Evolutionary conservation across 53 echinoderm and acorn worm genomes (phyloP).

Genomic region (Crossaster papposus): DNA sequence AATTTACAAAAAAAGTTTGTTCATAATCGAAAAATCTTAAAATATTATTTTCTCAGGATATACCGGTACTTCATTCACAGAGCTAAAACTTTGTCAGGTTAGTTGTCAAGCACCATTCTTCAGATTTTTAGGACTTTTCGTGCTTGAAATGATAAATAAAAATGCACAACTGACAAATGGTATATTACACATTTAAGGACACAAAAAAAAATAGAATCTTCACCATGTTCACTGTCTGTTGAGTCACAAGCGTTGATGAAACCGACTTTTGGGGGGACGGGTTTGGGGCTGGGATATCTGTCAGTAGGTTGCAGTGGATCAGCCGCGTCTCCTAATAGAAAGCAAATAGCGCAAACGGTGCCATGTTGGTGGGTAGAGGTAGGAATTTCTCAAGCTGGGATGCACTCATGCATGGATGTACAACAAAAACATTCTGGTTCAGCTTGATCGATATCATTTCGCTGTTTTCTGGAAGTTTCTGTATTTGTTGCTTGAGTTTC

Average conservation of each 20-base stretch:
- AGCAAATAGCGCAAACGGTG: not conserved
- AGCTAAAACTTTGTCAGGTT: too few relatives aligned
- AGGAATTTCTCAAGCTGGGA: not conserved
- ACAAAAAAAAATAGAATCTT: constrained; percentile 12
- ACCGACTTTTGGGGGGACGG: constrained; percentile 8
- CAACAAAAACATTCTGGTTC: not conserved
- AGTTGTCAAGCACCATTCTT: too few relatives aligned
- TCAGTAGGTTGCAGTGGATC: not conserved
- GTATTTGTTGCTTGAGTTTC: too few relatives aligned
- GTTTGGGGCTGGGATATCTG: constrained; percentile 4
- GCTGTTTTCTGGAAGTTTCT: too few relatives aligned
- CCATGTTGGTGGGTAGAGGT: not conserved
- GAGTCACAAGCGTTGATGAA: not conserved
- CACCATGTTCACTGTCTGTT: constrained; percentile 27
- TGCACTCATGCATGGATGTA: not conserved
- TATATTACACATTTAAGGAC: not conserved
- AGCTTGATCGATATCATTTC: too few relatives aligned
- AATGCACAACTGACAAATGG: too few relatives aligned
- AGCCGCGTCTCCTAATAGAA: not conserved
- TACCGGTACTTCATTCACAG: too few relatives aligned
- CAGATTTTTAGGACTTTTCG: too few relatives aligned
- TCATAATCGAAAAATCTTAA: too few relatives aligned
- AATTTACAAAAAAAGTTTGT: too few relatives aligned
- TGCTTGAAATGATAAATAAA: too few relatives aligned
- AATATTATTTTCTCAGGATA: too few relatives aligned